Conservation (phyloP, 1,140 invertebrate species). For the Zelostemma sp. region DNA sequence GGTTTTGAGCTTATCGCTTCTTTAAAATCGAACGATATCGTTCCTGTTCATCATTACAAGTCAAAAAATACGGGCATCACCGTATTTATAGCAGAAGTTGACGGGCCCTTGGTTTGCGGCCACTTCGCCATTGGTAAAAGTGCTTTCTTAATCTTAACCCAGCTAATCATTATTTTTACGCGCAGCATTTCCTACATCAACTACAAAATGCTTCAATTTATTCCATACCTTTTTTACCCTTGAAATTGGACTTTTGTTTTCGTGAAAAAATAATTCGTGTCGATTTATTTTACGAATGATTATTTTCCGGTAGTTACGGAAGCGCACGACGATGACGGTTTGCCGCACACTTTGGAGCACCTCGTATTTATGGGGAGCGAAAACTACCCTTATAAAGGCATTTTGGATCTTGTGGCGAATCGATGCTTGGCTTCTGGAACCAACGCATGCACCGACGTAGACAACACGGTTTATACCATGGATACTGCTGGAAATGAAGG, state of each 20-base stretch:
- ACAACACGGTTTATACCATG: constrained; percentile 92
- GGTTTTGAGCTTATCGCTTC: constrained; percentile 76
- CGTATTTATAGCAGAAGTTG: constrained; percentile 85
- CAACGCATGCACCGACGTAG: constrained; percentile 87
- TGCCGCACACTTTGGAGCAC: constrained; percentile 94
- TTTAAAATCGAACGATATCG: constrained; percentile 76
- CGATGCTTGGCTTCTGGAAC: constrained; percentile 91
- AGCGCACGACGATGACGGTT: constrained; percentile 90
- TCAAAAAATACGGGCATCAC: constrained; percentile 84
- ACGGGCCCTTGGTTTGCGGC: constrained; percentile 88
- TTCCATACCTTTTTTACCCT: background rate
- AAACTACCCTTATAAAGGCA: constrained; percentile 90
- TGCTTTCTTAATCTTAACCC: constrained; percentile 3
- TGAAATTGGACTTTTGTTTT: too few species aligned
- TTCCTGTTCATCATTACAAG: constrained; percentile 86
- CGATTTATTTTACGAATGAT: too few species aligned
- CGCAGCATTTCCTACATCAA: too few species aligned
- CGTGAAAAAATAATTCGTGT: too few species aligned
- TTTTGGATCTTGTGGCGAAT: constrained; percentile 90
- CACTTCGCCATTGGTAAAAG: constrained; percentile 88
- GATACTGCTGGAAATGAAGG: constrained; percentile 88
- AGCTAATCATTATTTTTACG: too few species aligned
- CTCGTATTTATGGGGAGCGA: constrained; percentile 92
- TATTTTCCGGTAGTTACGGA: constrained; percentile 80
- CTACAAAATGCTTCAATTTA: too few species aligned